Conservation (phyloP, 2,113 vertebrate species). For the Vicugna pacos region DNA sequence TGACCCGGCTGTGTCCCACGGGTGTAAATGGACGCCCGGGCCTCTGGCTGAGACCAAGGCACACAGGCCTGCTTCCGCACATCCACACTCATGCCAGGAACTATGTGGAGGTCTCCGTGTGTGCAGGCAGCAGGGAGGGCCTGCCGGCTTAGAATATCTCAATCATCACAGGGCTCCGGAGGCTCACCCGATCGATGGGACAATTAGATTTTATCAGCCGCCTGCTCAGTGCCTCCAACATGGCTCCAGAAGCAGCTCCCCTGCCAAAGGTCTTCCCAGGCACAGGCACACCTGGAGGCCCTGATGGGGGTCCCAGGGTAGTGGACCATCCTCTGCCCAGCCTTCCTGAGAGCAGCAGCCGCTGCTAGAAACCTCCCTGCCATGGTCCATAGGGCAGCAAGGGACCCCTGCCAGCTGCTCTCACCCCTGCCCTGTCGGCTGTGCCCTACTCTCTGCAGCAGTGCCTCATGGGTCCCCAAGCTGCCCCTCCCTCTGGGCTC, state of each 20-base stretch:
- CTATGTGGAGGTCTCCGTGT: conserved; percentile 63
- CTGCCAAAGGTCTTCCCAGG: background rate
- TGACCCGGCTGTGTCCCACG: background rate
- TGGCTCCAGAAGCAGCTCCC: conserved; percentile 15
- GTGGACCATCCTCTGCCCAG: background rate
- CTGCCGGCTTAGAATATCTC: conserved; percentile 82
- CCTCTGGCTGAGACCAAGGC: background rate
- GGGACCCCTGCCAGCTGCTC: background rate
- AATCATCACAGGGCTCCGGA: conserved; percentile 73
- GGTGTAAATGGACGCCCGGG: background rate
- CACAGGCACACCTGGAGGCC: background rate
- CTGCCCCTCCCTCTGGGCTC: background rate
- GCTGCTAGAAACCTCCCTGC: background rate
- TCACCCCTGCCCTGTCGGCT: background rate
- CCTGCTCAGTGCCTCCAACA: conserved; percentile 58
- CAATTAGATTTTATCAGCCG: conserved; percentile 89
- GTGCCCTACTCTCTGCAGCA: no score
- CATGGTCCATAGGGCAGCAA: background rate
- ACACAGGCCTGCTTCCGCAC: background rate
- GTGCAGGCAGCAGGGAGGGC: background rate
- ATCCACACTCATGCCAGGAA: background rate
- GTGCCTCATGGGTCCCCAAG: background rate
- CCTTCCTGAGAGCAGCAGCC: background rate
- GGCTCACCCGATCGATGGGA: conserved; percentile 87
- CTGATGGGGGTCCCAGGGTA: background rate